phyloP scores from a whole-genome alignment of 2,888 invertebrate species.

The Zele albiditarsus region DNA sequence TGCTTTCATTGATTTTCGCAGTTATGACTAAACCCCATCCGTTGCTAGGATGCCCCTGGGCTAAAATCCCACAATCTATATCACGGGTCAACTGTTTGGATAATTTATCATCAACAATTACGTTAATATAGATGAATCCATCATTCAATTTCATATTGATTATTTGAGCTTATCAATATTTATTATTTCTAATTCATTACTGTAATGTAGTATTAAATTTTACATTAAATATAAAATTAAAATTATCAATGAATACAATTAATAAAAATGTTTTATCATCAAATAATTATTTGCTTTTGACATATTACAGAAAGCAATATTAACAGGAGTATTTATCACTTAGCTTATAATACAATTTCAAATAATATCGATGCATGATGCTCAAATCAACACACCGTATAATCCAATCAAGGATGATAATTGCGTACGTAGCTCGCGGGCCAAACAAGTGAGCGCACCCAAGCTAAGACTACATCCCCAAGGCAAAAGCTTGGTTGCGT shows the following conservation, averaged over 20 bases:
- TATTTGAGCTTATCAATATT: neutral
- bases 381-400: slow-evolving; percentile 68
- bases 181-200: neutral
- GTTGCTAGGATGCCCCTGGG: slow-evolving; percentile 12
- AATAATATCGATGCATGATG: slow-evolving; percentile 13
- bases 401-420: slow-evolving; percentile 70
- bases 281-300: neutral
- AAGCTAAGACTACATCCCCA: slow-evolving; percentile 41
- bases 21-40: slow-evolving; percentile 15
- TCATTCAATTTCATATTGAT: neutral
- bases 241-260: too few species aligned
- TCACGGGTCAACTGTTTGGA: neutral
- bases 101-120: slow-evolving; percentile 7
- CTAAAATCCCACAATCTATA: slow-evolving; percentile 10
- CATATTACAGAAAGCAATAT: neutral
- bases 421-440: slow-evolving; percentile 68
- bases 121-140: neutral
- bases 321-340: neutral
- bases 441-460: slow-evolving; percentile 35
- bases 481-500: slow-evolving; percentile 32
- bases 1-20: slow-evolving; percentile 28
- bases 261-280: too few species aligned
- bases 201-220: too few species aligned
- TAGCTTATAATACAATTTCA: neutral
- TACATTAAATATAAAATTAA: too few species aligned